A percentile compares a stretch with the other conserved stretches of the same genome.
These are phyloP conservation scores for Dromococcyx pavoninus DNA, from an alignment of 2,797 vertebrate genomes.

Conservation along the genomic window DNA sequence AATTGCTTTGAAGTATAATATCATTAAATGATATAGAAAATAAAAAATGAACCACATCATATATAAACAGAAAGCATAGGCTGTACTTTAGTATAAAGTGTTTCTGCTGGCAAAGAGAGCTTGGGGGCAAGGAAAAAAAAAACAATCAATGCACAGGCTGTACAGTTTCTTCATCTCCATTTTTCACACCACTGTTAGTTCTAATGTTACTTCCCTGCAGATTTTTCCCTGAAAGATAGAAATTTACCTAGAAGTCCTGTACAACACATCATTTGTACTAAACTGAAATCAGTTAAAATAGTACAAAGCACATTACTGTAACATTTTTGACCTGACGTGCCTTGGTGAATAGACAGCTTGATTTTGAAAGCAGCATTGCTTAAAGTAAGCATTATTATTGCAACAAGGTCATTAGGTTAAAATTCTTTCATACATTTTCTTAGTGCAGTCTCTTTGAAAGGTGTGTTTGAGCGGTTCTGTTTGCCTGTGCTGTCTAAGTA, in stretches of 20 bases:
- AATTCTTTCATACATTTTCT: not conserved
- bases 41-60: not conserved
- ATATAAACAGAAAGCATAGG: slow-evolving; percentile 8
- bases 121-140: not conserved
- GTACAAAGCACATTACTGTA: not conserved
- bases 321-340: not conserved
- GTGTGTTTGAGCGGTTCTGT: not conserved
- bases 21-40: not conserved
- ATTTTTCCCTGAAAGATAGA: slow-evolving; percentile 42
- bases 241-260: slow-evolving; percentile 50
- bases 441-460: not conserved
- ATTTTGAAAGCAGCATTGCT: not conserved
- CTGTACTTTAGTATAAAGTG: slow-evolving; percentile 17
- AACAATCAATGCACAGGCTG: slow-evolving; percentile 32
- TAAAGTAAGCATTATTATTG: not conserved
- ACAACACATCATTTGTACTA: slow-evolving; percentile 9
- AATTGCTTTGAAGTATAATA: not conserved
- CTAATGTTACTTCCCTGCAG: slow-evolving; percentile 53
- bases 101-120: slow-evolving; percentile 33
- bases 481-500: not conserved
- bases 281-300: not conserved
- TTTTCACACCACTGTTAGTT: slow-evolving; percentile 49
- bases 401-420: not conserved
- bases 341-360: not conserved
- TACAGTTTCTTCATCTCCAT: slow-evolving; percentile 42